Percentiles rank a stretch among this genome's conserved stretches.
Evolutionary conservation across 2,888 invertebrate species (phyloP).

Genomic region (Nymphalis c-album): DNA sequence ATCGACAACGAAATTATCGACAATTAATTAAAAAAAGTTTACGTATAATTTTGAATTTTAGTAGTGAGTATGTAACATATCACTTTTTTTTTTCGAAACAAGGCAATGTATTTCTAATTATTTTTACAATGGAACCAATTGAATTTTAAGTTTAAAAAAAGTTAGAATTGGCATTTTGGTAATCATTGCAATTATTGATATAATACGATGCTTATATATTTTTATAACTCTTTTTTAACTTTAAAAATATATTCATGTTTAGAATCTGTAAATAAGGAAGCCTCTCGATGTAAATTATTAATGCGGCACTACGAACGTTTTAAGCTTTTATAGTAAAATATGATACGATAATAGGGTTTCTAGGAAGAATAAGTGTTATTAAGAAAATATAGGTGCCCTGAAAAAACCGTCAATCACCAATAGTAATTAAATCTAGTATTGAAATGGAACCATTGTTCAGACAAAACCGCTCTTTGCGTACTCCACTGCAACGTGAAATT

Average conservation of each 20-base stretch:
- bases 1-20: no score
- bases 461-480: slow-evolving; percentile 16
- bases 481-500: slow-evolving; percentile 44
- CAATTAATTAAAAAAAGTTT: no score
- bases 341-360: background rate
- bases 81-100: no score
- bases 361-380: background rate
- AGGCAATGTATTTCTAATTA: no score
- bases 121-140: no score
- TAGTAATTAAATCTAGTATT: slow-evolving; percentile 28
- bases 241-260: background rate
- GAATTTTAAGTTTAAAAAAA: no score
- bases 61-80: no score
- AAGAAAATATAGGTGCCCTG: slow-evolving; percentile 3
- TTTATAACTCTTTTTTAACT: no score
- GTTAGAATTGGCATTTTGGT: no score
- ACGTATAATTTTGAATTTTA: no score
- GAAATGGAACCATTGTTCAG: slow-evolving; percentile 27
- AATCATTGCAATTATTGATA: no score
- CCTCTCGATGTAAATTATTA: background rate
- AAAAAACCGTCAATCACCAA: slow-evolving; percentile 17
- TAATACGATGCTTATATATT: no score
- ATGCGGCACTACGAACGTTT: background rate
- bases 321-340: background rate
- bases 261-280: background rate